These are phyloP conservation scores for Melieria omissa DNA, from an alignment of 2,888 invertebrate genomes.

Conservation along the genomic window DNA sequence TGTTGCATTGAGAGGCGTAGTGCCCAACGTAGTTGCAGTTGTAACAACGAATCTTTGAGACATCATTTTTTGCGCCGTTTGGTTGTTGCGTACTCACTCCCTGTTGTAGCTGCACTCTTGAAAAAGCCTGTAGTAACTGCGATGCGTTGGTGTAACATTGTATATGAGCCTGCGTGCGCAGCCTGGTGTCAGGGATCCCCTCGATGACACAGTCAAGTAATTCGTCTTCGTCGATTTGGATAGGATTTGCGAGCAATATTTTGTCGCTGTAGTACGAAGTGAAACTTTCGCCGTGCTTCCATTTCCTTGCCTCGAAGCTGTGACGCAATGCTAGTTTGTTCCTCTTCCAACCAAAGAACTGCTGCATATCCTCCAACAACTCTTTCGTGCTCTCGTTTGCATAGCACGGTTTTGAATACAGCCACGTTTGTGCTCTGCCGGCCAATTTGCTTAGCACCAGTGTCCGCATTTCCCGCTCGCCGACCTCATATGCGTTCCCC, in stretches of 20 bases:
- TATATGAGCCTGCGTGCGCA: background rate
- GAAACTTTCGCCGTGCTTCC: slow-evolving; percentile 6
- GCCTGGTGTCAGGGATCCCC: slow-evolving; percentile 1
- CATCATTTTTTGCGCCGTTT: background rate
- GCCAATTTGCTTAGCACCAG: no score
- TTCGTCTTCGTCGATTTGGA: slow-evolving; percentile 22
- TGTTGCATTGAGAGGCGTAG: slow-evolving; percentile 33
- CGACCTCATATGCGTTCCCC: background rate
- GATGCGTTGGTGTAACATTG: slow-evolving; percentile 8
- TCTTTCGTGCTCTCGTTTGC: background rate
- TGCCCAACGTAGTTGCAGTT: slow-evolving; percentile 40
- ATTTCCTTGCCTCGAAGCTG: background rate
- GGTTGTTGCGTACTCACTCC: background rate
- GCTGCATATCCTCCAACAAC: background rate
- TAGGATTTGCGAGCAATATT: background rate
- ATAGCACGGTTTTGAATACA: slow-evolving; percentile 27
- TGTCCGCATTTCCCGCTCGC: slow-evolving; percentile 5
- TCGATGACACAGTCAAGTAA: slow-evolving; percentile 10
- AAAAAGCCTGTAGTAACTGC: slow-evolving; percentile 15
- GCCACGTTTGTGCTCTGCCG: no score
- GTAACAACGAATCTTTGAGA: slow-evolving; percentile 23
- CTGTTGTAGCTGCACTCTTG: background rate
- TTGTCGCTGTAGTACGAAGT: slow-evolving; percentile 3
- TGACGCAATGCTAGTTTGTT: no score
- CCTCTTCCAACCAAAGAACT: no score